Evolutionary conservation across 2,888 invertebrate species (phyloP).

Genomic region (Orthonevra nobilis): DNA sequence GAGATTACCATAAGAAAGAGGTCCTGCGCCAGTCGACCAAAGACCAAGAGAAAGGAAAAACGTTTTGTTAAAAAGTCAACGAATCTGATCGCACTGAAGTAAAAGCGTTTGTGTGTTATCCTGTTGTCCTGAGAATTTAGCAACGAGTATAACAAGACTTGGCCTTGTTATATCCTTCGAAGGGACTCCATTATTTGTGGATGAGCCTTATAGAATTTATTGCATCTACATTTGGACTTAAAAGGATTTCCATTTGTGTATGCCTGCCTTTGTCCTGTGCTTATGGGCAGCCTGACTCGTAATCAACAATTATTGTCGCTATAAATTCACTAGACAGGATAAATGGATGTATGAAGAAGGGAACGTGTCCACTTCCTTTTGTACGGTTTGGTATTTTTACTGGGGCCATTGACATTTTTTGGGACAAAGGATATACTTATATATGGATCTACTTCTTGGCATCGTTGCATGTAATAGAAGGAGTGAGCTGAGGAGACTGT

Average conservation of each 20-base stretch:
- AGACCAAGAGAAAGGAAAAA: neutral
- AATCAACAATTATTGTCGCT: slow-evolving; percentile 60
- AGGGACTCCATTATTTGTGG: slow-evolving; percentile 32
- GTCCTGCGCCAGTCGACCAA: slow-evolving; percentile 11
- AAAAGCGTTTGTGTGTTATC: slow-evolving; percentile 5
- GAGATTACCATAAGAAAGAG: slow-evolving; percentile 53
- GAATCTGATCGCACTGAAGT: slow-evolving; percentile 21
- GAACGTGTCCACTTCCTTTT: slow-evolving; percentile 35
- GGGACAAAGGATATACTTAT: neutral
- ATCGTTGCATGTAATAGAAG: neutral
- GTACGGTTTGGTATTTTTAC: slow-evolving; percentile 20
- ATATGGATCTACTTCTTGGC: too few species aligned
- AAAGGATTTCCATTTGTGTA: slow-evolving; percentile 53
- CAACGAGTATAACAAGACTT: neutral
- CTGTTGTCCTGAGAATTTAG: neutral
- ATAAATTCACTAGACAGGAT: slow-evolving; percentile 58
- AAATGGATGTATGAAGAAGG: slow-evolving; percentile 28
- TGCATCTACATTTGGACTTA: slow-evolving; percentile 45
- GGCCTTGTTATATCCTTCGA: neutral
- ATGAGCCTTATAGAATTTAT: slow-evolving; percentile 48
- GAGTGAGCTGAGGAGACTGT: slow-evolving; percentile 1
- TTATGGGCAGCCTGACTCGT: slow-evolving; percentile 11
- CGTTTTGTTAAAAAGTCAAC: slow-evolving; percentile 3
- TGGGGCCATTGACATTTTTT: slow-evolving; percentile 43
- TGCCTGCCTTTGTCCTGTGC: slow-evolving; percentile 4